phyloP scores from a whole-genome alignment of 2,888 invertebrate genomes.

The Sinelater perroti region DNA sequence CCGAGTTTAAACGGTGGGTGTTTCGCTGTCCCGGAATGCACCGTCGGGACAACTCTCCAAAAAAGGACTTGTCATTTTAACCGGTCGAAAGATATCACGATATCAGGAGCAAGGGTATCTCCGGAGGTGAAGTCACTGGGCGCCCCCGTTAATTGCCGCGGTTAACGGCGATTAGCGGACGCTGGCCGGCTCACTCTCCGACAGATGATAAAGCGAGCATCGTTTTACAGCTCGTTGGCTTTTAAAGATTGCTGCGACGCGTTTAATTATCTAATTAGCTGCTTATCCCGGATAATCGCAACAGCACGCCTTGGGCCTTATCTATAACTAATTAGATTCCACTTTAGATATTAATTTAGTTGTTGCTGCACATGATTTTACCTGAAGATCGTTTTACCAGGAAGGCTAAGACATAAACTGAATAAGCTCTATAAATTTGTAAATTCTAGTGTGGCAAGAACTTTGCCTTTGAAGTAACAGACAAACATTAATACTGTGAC shows the following conservation, averaged over 20 bases:
- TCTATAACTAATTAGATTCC: conserved; percentile 24
- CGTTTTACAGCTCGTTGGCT: conserved; percentile 13
- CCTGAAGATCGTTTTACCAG: too few species aligned
- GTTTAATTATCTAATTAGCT: conserved; percentile 23
- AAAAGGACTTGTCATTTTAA: conserved; percentile 41
- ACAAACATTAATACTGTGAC: too few species aligned
- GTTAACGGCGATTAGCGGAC: background rate
- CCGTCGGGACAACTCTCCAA: conserved; percentile 40
- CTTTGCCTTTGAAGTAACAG: too few species aligned
- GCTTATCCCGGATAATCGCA: conserved; percentile 17
- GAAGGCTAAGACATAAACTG: too few species aligned
- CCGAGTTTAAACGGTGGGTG: conserved; percentile 40
- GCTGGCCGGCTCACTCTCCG: background rate
- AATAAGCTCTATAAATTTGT: too few species aligned
- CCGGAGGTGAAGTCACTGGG: background rate
- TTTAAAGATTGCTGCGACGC: conserved; percentile 8
- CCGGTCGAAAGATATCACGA: conserved; percentile 37
- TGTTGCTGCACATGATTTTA: too few species aligned
- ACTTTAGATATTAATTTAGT: conserved; percentile 21
- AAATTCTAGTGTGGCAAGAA: too few species aligned
- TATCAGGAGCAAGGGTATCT: conserved; percentile 36
- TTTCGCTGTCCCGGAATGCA: conserved; percentile 41
- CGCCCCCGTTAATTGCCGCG: conserved; percentile 1
- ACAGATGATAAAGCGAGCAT: background rate
- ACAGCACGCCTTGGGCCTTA: conserved; percentile 11